These are phyloP conservation scores for Promerops cafer DNA, from an alignment of 2,113 vertebrate genomes.

Conservation along the genomic window DNA sequence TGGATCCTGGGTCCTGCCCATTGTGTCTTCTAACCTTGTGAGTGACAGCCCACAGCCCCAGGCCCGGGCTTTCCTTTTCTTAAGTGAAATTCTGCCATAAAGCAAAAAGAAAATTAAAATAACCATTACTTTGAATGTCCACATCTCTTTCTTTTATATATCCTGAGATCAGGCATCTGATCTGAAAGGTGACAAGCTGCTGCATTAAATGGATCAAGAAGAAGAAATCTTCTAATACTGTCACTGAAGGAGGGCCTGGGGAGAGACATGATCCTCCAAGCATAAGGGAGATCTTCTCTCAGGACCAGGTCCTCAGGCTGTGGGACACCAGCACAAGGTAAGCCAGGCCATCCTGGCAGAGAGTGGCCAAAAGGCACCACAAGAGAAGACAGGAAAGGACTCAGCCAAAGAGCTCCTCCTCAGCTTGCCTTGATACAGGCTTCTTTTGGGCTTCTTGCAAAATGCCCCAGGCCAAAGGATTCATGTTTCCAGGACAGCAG, in stretches of 20 bases:
- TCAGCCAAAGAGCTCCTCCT: not conserved
- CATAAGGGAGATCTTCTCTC: not conserved
- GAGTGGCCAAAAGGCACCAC: accelerated
- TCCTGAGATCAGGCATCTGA: not conserved
- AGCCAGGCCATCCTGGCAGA: not conserved
- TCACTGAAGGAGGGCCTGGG: not conserved
- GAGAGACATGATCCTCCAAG: not conserved
- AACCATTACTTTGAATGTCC: not conserved
- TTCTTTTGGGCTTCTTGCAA: not conserved
- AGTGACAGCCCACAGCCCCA: not conserved
- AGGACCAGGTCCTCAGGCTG: not conserved
- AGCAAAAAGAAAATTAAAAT: not conserved
- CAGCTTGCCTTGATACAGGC: not conserved
- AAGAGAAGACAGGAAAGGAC: not conserved
- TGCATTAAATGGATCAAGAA: not conserved
- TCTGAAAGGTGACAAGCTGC: not conserved
- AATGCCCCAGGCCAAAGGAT: not conserved
- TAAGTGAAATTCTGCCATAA: not conserved
- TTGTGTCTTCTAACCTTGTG: not conserved
- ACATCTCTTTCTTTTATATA: not conserved
- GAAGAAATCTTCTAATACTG: not conserved
- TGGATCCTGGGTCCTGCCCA: not conserved
- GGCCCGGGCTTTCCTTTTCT: not conserved
- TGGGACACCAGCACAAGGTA: not conserved
- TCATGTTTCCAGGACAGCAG: not conserved